Evolutionary conservation across 2,888 invertebrate genomes (phyloP), one percentile per base, ranked within the genome.

Genomic region (Tuta absoluta): DNA sequence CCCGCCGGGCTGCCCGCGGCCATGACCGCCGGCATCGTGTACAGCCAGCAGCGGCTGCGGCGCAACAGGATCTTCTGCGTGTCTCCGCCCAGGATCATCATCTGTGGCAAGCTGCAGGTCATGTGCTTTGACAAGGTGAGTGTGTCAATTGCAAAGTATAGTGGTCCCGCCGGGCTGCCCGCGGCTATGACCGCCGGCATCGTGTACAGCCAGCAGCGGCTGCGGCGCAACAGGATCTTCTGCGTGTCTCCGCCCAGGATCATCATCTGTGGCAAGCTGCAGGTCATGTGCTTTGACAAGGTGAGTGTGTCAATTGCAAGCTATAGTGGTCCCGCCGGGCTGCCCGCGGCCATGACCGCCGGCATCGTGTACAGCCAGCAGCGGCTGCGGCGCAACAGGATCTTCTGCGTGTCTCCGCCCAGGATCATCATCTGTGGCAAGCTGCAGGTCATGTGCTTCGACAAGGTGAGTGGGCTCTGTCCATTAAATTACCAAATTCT

Each of bases 71-170:
- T 97, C 75, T 96, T 94, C 85, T 96, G 96, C 79, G 96, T 96
- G 17, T 96, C 95, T 63, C 96, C 96, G 33, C 94, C 95, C 94
- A 28, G 28, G 28, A 5, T 28, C 71, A 95, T 96, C 72, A 94
- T 96, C 45, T 94, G 95, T 72, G 96, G 96, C 0, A 96, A 96
- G 80, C 88, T 96, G 59, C 95, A 96, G 82, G 93, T 95, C 70
- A 95, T 97, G 80, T 97, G 97, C 85, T 98, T 98, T 85, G 97
- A 98, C 86, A 98, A 97, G 94, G 96, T 96, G 7, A n/a, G 45
- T 41, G 3, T 28, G 28, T 4, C 28, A 28, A 5, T 5, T 2
- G 2, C 28, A 28, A n/a, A n/a, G 1, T 38, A 38, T 38, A 38
- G 7, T 38, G n/a, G n/a, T 98, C 21, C 98, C 98, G 0, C 98